Evolutionary conservation across 2,888 invertebrate genomes (phyloP).

Genomic region (Sinotaia quadrata): DNA sequence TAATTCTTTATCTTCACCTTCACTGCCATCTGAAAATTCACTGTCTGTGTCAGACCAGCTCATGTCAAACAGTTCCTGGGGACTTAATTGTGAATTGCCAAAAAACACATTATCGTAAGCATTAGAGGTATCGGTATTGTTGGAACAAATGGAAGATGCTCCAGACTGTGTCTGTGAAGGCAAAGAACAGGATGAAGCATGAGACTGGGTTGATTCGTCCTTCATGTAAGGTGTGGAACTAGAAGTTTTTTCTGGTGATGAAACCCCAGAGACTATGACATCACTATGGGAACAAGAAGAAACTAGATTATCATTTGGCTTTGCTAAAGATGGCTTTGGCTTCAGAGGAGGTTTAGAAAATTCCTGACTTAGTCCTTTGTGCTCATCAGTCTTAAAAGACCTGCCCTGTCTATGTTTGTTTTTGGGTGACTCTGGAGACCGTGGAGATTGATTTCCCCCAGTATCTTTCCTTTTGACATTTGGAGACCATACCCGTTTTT

Average conservation of each 20-base stretch:
- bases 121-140: too few relatives aligned
- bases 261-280: too few relatives aligned
- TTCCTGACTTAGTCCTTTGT: too few relatives aligned
- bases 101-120: constrained; percentile 28
- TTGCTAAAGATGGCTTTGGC: too few relatives aligned
- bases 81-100: constrained; percentile 39
- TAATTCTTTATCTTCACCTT: constrained; percentile 46
- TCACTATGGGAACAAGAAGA: too few relatives aligned
- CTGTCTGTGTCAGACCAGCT: constrained; percentile 64
- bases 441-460: background rate
- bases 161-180: background rate
- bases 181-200: background rate
- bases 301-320: too few relatives aligned
- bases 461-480: background rate
- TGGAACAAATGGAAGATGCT: too few relatives aligned
- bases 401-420: background rate
- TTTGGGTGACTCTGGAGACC: background rate
- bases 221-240: background rate
- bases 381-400: too few relatives aligned
- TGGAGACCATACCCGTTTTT: constrained; percentile 6
- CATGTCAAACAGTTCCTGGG: constrained; percentile 60
- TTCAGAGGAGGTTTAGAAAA: too few relatives aligned
- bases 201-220: background rate
- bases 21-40: constrained; percentile 53
- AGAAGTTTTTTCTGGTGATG: background rate